These are phyloP conservation scores for human DNA, from an alignment of 2,113 vertebrate species.

Conservation along the genomic window GRCh38 chr4:84890501-84891000, in stretches of 20 bases:
- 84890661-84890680: not conserved
- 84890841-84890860: not conserved
- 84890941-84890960: not conserved
- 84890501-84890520: not conserved
- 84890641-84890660: not conserved
- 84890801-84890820: not conserved
- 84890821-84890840: not conserved
- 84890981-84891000: not conserved
- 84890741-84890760: not conserved
- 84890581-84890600: not conserved
- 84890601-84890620: too few relatives aligned
- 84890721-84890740: not conserved
- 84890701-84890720: not conserved
- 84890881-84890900: not conserved
- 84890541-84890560: not conserved
- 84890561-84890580: not conserved
- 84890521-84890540: not conserved
- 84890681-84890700: not conserved
- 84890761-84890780: not conserved
- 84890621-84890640: not conserved
- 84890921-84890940: too few relatives aligned
- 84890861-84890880: not conserved
- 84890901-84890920: not conserved
- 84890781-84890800: not conserved
- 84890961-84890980: not conserved